Percentiles rank a stretch among this genome's conserved stretches.
phyloP scores from a whole-genome alignment of 2,888 invertebrate genomes.

The Blastobasis adustella region DNA sequence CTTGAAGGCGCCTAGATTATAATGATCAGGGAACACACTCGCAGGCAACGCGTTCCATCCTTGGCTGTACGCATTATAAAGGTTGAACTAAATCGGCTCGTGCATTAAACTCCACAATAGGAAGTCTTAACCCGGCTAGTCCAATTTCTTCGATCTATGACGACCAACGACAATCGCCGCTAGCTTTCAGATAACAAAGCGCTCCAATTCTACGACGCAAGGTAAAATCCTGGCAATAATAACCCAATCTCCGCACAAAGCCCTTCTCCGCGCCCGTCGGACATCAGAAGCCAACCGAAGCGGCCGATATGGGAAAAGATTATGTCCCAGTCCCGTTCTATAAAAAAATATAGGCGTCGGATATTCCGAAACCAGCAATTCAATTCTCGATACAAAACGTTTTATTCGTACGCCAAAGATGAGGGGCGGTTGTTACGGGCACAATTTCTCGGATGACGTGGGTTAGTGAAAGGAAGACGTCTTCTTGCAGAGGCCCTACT shows the following conservation, averaged over 20 bases:
- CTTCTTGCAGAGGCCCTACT: conserved; percentile 25
- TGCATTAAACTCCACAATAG: too few relatives aligned
- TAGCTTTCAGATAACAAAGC: too few relatives aligned
- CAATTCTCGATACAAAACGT: conserved; percentile 63
- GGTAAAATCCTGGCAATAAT: not conserved
- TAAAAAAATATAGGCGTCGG: not conserved
- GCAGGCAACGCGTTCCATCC: too few relatives aligned
- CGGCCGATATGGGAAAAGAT: not conserved
- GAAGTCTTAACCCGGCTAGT: too few relatives aligned
- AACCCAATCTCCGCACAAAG: not conserved
- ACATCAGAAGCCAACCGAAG: not conserved
- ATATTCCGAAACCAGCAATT: conserved; percentile 33
- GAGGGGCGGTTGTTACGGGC: conserved; percentile 41
- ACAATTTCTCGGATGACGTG: conserved; percentile 49
- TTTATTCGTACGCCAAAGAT: conserved; percentile 51
- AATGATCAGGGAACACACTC: too few relatives aligned
- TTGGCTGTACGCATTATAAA: too few relatives aligned
- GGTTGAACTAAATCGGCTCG: too few relatives aligned
- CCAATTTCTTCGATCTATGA: too few relatives aligned
- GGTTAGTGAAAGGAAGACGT: conserved; percentile 35
- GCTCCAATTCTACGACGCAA: too few relatives aligned
- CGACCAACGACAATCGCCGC: too few relatives aligned
- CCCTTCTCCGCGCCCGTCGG: too few relatives aligned
- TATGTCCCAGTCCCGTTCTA: not conserved
- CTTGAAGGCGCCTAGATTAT: too few relatives aligned